Evolutionary conservation across 2,113 vertebrate species (phyloP).

Genomic region (Mixornis gularis): DNA sequence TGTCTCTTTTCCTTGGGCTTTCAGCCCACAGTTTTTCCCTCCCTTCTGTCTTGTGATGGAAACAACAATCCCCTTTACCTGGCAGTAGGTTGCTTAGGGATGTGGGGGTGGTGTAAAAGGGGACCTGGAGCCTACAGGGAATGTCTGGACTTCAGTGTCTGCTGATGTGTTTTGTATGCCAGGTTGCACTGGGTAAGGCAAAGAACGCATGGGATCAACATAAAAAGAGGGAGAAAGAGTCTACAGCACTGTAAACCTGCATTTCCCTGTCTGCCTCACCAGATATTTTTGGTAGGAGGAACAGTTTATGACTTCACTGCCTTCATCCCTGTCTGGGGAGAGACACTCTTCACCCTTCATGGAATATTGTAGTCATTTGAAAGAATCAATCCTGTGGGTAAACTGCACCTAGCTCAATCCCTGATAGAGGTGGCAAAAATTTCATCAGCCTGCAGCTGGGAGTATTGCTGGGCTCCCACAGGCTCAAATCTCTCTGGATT

Average conservation of each 20-base stretch:
- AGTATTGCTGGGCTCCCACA: background rate
- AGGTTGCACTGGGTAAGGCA: background rate
- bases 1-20: constrained; percentile 24
- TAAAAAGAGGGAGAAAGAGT: background rate
- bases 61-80: background rate
- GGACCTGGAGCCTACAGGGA: background rate
- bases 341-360: background rate
- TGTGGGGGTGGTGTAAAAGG: background rate
- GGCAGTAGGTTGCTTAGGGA: background rate
- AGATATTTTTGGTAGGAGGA: background rate
- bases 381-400: background rate
- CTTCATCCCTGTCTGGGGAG: background rate
- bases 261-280: background rate
- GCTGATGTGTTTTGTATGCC: background rate
- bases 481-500: background rate
- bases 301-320: background rate
- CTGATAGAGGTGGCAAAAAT: background rate
- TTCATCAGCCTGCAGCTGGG: background rate
- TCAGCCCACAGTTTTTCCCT: background rate
- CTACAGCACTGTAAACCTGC: background rate
- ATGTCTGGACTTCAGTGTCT: background rate
- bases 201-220: background rate
- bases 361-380: background rate
- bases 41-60: background rate
- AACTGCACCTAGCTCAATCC: background rate